Evolutionary conservation across 2,797 vertebrate species (phyloP).

Genomic region (Bradypus variegatus): DNA sequence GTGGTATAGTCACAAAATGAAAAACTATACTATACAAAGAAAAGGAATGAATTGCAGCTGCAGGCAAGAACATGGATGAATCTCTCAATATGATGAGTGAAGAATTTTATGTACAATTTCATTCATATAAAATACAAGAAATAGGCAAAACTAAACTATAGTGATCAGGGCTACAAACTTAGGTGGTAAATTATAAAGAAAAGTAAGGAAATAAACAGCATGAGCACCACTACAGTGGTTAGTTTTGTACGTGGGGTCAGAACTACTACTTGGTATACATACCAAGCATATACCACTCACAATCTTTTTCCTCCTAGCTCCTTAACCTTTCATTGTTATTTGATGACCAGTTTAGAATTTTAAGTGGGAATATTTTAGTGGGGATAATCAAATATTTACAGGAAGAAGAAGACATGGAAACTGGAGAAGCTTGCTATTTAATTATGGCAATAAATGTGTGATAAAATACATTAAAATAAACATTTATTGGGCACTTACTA

Average conservation of each 20-base stretch:
- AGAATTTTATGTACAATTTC: background rate
- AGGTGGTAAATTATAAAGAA: background rate
- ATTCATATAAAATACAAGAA: background rate
- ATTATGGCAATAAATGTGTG: background rate
- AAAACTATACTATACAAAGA: background rate
- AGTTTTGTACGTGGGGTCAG: background rate
- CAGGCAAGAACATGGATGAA: background rate
- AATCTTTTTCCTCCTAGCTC: background rate
- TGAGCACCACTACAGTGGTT: background rate
- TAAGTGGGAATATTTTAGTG: background rate
- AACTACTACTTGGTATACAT: background rate
- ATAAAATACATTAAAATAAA: background rate
- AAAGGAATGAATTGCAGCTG: background rate
- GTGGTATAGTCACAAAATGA: background rate
- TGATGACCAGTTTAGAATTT: background rate
- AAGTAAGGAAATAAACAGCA: background rate
- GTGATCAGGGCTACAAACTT: background rate
- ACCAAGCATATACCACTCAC: background rate
- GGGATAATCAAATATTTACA: background rate
- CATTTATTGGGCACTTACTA: background rate
- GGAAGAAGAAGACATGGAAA: slow-evolving; percentile 16
- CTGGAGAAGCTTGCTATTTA: background rate
- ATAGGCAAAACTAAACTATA: slow-evolving; percentile 15
- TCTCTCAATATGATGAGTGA: background rate
- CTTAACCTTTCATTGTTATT: background rate